Evolutionary conservation across 2,888 invertebrate genomes (phyloP).

Genomic region (Homarus gammarus): DNA sequence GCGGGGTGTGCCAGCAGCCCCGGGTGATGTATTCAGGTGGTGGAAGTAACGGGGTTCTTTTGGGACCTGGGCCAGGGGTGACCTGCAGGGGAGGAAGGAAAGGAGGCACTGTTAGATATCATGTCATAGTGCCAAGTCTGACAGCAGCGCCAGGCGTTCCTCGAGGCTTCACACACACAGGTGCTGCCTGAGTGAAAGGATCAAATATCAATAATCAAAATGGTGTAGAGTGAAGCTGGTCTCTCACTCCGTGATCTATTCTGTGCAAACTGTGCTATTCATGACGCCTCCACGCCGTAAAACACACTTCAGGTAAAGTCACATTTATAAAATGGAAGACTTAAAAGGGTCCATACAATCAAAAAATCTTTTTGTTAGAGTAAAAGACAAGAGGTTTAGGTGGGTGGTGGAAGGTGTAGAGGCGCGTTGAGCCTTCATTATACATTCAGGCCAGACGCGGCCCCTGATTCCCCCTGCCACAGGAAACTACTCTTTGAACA

Average conservation of each 20-base stretch:
- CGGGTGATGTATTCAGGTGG: constrained; percentile 6
- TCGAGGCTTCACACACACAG: neutral
- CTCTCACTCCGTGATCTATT: neutral
- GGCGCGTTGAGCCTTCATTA: constrained; percentile 40
- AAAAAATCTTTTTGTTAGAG: neutral
- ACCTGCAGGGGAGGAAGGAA: neutral
- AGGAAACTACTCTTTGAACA: constrained; percentile 63
- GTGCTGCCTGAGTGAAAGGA: neutral
- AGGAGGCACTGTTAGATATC: neutral
- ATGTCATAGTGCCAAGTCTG: neutral
- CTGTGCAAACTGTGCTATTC: too few relatives aligned
- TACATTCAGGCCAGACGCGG: constrained; percentile 53
- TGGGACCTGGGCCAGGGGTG: neutral
- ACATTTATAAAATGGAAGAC: too few relatives aligned
- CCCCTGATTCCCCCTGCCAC: constrained; percentile 54
- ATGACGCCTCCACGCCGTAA: too few relatives aligned
- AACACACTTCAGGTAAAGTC: too few relatives aligned
- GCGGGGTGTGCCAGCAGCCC: constrained; percentile 14
- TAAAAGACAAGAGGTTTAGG: constrained; percentile 21
- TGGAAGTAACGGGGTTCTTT: constrained; percentile 12
- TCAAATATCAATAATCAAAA: neutral
- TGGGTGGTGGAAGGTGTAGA: constrained; percentile 24
- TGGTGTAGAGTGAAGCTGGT: too few relatives aligned
- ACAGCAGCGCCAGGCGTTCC: neutral
- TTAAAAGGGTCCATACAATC: neutral